phyloP scores from a whole-genome alignment of 2,113 vertebrate species.

The Pelobates fuscus region DNA sequence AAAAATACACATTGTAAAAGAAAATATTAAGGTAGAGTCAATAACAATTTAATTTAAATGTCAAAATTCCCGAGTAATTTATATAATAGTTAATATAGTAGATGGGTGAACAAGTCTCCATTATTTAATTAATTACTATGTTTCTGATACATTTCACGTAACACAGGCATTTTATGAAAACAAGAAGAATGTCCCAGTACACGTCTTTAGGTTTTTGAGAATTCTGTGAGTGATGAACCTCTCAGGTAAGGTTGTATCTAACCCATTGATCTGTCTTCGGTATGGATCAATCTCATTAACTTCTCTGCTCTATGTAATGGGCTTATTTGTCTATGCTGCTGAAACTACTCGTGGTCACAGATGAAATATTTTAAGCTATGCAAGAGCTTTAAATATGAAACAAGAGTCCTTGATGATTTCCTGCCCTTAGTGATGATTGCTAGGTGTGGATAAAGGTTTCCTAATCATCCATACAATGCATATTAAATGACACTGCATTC shows the following conservation, averaged over 20 bases:
- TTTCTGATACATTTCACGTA: conserved; percentile 17
- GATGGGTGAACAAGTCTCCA: not conserved
- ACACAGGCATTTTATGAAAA: conserved; percentile 5
- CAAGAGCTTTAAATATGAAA: conserved; percentile 33
- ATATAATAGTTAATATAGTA: not conserved
- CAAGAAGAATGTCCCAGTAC: conserved; percentile 17
- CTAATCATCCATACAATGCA: conserved; percentile 39
- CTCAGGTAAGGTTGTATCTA: conserved; percentile 59
- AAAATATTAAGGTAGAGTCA: too few relatives aligned
- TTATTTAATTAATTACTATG: not conserved
- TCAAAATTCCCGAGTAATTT: too few relatives aligned
- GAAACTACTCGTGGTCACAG: conserved; percentile 35
- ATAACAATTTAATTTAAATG: too few relatives aligned
- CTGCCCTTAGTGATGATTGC: conserved; percentile 20
- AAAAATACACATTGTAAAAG: too few relatives aligned
- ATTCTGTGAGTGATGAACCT: conserved; percentile 65
- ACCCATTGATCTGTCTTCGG: conserved; percentile 63
- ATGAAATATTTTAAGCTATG: conserved; percentile 48
- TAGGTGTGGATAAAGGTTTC: conserved; percentile 38
- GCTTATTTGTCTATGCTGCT: conserved; percentile 57
- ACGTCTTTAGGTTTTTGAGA: conserved; percentile 52
- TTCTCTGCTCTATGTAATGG: conserved; percentile 56
- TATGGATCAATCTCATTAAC: conserved; percentile 63
- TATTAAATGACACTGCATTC: conserved; percentile 38
- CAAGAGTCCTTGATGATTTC: conserved; percentile 23